These are phyloP conservation scores for Labeo calbasu DNA, from an alignment of 2,797 vertebrate species.

Conservation along the genomic window DNA sequence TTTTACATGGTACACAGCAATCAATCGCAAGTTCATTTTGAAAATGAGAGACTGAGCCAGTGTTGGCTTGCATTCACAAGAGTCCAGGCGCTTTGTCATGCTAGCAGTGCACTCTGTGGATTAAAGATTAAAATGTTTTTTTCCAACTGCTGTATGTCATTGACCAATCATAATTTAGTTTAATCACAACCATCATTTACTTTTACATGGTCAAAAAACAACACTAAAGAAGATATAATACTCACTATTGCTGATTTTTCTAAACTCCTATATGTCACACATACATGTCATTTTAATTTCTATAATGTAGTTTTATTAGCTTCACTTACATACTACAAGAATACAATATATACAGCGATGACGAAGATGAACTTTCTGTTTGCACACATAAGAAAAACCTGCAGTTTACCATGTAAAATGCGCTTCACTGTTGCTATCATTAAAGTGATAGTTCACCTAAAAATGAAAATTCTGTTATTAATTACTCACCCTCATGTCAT, in stretches of 20 bases:
- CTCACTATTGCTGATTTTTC: background rate
- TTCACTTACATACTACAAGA: background rate
- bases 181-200: background rate
- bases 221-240: background rate
- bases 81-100: background rate
- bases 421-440: background rate
- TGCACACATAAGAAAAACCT: background rate
- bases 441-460: too few relatives aligned
- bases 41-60: background rate
- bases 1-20: background rate
- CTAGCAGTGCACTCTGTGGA: background rate
- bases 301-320: background rate
- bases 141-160: background rate
- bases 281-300: background rate
- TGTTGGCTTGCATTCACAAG: background rate
- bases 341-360: background rate
- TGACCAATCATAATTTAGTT: background rate
- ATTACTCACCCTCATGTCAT: too few relatives aligned
- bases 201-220: background rate
- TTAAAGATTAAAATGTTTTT: background rate
- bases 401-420: background rate
- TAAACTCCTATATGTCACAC: background rate
- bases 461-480: too few relatives aligned
- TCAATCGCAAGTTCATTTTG: background rate
- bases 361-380: background rate